Percentiles rank a stretch among this genome's conserved stretches.
Conservation (phyloP, 2,797 vertebrate genomes). For the Myripristis jacobus region DNA sequence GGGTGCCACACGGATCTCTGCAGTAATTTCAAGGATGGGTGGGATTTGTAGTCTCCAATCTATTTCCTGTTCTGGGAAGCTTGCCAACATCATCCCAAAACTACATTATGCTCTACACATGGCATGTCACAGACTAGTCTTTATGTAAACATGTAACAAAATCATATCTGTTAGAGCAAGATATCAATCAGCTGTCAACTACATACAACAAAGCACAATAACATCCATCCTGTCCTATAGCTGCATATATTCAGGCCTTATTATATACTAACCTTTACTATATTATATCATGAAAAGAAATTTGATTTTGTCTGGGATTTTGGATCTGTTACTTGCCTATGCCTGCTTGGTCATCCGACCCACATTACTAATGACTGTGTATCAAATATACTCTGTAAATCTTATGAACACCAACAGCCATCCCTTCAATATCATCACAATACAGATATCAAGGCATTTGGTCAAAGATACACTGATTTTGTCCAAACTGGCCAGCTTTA, state of each 20-base stretch:
- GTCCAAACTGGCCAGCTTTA: too few species aligned
- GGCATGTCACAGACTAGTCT: slow-evolving; percentile 5
- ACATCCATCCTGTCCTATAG: neutral
- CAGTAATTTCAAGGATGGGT: slow-evolving; percentile 63
- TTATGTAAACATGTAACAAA: neutral
- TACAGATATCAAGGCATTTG: too few species aligned
- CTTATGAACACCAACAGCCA: too few species aligned
- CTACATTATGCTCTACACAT: slow-evolving; percentile 17
- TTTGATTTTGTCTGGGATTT: too few species aligned
- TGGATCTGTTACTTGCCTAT: too few species aligned
- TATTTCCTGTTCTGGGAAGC: neutral
- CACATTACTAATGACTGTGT: too few species aligned
- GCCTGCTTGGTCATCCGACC: too few species aligned
- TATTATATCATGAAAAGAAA: too few species aligned
- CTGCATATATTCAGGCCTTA: neutral
- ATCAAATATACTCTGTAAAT: too few species aligned
- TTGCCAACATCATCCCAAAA: neutral
- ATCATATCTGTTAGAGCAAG: slow-evolving; percentile 12
- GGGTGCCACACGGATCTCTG: slow-evolving; percentile 48
- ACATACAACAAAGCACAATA: slow-evolving; percentile 1
- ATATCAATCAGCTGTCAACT: neutral
- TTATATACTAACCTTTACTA: neutral
- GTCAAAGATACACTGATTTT: too few species aligned
- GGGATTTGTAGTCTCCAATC: slow-evolving; percentile 69
- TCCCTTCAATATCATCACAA: too few species aligned